Evolutionary conservation across 2,113 vertebrate species (phyloP).

Genomic region (Merops nubicus): DNA sequence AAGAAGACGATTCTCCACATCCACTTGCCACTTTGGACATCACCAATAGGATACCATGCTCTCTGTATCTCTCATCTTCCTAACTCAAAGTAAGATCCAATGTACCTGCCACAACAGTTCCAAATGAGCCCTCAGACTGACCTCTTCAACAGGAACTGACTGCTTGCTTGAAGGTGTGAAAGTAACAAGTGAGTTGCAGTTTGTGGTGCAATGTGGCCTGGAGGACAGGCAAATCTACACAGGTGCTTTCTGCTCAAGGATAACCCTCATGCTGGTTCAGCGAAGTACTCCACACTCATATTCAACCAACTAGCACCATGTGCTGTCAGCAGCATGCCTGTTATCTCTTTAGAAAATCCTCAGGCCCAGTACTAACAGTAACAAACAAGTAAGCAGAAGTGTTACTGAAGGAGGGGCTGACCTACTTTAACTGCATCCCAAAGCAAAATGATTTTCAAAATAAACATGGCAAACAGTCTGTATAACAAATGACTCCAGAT

Average conservation of each 20-base stretch:
- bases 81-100: too few relatives aligned
- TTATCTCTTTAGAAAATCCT: background rate
- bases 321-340: background rate
- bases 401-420: background rate
- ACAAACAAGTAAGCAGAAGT: background rate
- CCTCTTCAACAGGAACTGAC: background rate
- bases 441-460: background rate
- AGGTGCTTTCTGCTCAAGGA: background rate
- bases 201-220: rapidly evolving
- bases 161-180: background rate
- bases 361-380: background rate
- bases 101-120: background rate
- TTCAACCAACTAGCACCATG: background rate
- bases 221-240: background rate
- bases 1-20: background rate
- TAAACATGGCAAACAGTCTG: background rate
- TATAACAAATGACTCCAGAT: background rate
- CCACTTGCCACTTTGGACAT: background rate
- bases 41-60: background rate
- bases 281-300: rapidly evolving
- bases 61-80: background rate
- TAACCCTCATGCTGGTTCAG: background rate
- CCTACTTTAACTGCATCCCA: background rate
- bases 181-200: background rate
- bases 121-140: background rate